Percentiles rank a stretch among this genome's conserved stretches.
Conservation (phyloP, 2,797 vertebrate species). For the Peromyscus melanophrys region DNA sequence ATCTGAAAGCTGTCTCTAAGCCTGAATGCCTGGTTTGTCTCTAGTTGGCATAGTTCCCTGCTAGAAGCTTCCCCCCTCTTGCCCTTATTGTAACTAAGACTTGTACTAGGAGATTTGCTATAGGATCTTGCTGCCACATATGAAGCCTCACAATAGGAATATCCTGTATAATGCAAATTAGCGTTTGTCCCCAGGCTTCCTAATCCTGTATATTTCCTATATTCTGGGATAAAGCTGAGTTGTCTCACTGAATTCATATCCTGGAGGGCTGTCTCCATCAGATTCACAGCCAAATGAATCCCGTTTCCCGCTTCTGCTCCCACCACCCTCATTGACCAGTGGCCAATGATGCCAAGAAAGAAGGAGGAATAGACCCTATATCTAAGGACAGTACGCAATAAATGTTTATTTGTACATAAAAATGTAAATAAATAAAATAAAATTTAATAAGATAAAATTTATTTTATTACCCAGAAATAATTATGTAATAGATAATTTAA, state of each 20-base stretch:
- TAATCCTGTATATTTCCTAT: neutral
- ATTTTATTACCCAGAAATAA: neutral
- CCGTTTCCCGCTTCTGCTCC: neutral
- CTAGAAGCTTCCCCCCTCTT: neutral
- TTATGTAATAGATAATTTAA: neutral
- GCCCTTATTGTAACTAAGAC: neutral
- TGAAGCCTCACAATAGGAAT: neutral
- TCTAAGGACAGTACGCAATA: neutral
- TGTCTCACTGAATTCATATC: neutral
- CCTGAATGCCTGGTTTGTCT: neutral
- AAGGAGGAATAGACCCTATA: neutral
- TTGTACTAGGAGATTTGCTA: neutral
- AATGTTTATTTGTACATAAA: neutral
- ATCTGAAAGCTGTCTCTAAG: neutral
- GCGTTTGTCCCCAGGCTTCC: neutral
- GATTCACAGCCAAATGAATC: neutral
- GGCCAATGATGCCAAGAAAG: neutral
- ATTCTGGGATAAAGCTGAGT: neutral
- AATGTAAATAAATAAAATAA: slow-evolving; percentile 1
- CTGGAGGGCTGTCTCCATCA: neutral
- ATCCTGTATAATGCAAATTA: neutral
- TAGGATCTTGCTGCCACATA: neutral
- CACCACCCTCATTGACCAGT: neutral
- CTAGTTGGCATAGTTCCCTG: neutral
- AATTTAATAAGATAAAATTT: neutral